Evolutionary conservation across 2,888 invertebrate genomes (phyloP).

Genomic region (Spodoptera picta): DNA sequence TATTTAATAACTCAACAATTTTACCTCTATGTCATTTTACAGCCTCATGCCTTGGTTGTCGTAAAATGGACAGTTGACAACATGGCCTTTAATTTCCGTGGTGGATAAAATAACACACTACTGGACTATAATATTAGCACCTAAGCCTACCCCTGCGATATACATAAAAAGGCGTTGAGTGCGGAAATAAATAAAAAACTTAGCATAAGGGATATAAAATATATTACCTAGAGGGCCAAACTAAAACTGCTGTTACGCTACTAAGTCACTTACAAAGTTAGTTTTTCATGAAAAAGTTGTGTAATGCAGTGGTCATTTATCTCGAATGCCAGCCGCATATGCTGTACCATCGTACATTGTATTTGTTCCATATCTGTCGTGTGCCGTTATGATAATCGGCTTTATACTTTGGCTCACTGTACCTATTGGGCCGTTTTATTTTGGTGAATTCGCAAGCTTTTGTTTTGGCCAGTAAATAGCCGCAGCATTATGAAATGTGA

Average conservation of each 20-base stretch:
- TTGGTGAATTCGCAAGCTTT: no score
- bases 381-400: constrained; percentile 44
- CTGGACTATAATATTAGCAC: not conserved
- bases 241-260: constrained; percentile 44
- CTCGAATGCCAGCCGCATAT: constrained; percentile 71
- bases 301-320: constrained; percentile 77
- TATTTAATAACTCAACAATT: no score
- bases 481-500: no score
- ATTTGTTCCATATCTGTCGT: constrained; percentile 48
- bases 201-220: not conserved
- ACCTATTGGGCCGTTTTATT: constrained; percentile 20
- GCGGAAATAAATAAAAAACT: no score
- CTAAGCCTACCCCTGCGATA: no score
- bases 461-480: not conserved
- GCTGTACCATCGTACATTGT: constrained; percentile 55
- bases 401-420: constrained; percentile 30
- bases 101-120: not conserved
- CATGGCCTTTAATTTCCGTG: no score
- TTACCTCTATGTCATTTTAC: no score
- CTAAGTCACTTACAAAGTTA: constrained; percentile 55
- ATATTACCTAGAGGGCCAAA: constrained; percentile 6
- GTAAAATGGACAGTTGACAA: no score
- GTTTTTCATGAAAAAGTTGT: constrained; percentile 71
- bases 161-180: no score
- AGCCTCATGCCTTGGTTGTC: no score